phyloP scores from a whole-genome alignment of 64 coral and sea anemone genomes.

The Trachythela sp. region DNA sequence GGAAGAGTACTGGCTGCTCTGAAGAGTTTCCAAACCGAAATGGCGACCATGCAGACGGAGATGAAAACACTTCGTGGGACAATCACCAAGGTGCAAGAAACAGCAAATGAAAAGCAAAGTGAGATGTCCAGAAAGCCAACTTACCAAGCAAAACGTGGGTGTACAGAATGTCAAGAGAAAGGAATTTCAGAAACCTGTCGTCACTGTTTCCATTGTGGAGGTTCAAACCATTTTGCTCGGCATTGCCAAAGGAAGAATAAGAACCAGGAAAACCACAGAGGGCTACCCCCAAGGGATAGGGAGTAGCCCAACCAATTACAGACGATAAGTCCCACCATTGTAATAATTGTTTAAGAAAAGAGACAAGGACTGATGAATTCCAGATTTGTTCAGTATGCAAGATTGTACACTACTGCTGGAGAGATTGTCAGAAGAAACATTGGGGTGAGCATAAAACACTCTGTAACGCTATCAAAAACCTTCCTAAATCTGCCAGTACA shows the following conservation, averaged over 20 bases:
- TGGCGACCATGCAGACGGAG: neutral
- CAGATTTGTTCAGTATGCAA: conserved; percentile 12
- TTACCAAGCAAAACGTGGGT: neutral
- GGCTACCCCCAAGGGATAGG: conserved; percentile 2
- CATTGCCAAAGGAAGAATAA: neutral
- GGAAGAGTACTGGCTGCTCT: neutral
- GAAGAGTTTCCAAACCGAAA: neutral
- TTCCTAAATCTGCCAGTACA: neutral
- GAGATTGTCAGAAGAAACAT: neutral
- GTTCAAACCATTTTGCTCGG: neutral
- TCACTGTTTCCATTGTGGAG: neutral
- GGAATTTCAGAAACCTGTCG: neutral
- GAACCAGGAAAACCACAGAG: conserved; percentile 12
- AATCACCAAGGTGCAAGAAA: neutral
- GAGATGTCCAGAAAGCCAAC: neutral
- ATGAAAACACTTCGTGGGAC: neutral
- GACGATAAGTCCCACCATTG: conserved; percentile 19
- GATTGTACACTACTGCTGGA: neutral
- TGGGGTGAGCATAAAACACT: conserved; percentile 20
- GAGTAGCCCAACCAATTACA: neutral
- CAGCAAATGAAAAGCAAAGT: neutral
- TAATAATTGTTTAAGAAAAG: conserved; percentile 3
- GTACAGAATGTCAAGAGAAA: neutral
- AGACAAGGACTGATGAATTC: neutral
- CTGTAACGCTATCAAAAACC: neutral